Base-by-base conservation (phyloP, 35 echinoderm and acorn worm species). In the Eucidaris tribuloides region DNA sequence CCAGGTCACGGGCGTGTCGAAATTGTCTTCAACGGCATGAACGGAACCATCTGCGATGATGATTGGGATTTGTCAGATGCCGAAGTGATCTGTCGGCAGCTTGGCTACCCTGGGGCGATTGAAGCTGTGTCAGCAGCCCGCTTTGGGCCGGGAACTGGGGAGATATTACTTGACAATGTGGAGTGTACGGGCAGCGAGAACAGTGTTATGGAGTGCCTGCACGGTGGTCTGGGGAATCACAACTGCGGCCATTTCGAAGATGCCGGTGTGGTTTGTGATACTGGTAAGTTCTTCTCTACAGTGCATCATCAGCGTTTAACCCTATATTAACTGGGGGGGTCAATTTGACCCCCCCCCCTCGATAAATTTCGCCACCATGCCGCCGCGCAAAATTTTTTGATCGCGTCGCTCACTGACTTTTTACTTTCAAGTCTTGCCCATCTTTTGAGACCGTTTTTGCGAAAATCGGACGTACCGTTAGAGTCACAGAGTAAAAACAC, bases 211-310 rank as follows among this genome's bases (percentile, higher is more conserved):
- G 55, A 62, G 14, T 87, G 84, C 28, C 18, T 54, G 13, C 71
- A 79, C 44, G 74, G 31, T 59, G 71, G 84, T 79, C 14, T 86
- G 23, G 31, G 52, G 4, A 28, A 19, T 29, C 84, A 86, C 45
- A 62, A 86, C 54, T 86, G 84, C 61, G 70, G 40, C 43, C 84
- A 86, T 79, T 2, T 19, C 44, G 71, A 86, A 45, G 84, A 86
- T 46, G 84, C 49, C 23, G 36, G 40, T 40, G 71, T 86, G 20
- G 32, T 60, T 3, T 86, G 84, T 22, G 35, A 41, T 38, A 22
- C 22, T 1, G 68, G 68, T 74, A 25, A 74, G 68, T n/a, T n/a
- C n/a, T n/a, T n/a, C n/a, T n/a, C n/a, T n/a, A n/a, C n/a, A n/a
- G n/a, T n/a, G n/a, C n/a, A n/a, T n/a, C n/a, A n/a, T n/a, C n/a